phyloP scores from a whole-genome alignment of 2,797 vertebrate species.

The Cirrhinus molitorella region DNA sequence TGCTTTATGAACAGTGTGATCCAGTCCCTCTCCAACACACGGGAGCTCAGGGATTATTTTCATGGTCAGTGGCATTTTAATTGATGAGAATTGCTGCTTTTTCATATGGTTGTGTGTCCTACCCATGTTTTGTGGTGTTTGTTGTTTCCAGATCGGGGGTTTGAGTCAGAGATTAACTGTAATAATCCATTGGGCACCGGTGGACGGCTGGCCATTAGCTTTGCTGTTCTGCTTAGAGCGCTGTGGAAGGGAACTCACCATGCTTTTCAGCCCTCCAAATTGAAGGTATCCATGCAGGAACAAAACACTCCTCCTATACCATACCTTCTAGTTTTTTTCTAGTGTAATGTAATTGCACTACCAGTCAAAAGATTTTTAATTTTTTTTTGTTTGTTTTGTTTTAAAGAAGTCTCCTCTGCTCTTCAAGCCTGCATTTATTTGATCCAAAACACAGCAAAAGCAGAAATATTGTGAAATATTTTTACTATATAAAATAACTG shows the following conservation, averaged over 20 bases:
- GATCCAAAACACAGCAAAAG: too few species aligned
- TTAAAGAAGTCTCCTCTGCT: too few species aligned
- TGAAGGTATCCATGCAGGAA: constrained; percentile 84
- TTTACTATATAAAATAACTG: too few species aligned
- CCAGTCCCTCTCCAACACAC: constrained; percentile 96
- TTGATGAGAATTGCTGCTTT: not conserved
- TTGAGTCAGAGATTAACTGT: constrained; percentile 96
- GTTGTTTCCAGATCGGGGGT: constrained; percentile 85
- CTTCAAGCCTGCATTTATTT: too few species aligned
- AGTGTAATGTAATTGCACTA: too few species aligned
- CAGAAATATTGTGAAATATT: too few species aligned
- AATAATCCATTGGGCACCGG: constrained; percentile 95
- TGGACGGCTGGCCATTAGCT: constrained; percentile 93
- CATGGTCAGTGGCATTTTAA: constrained; percentile 82
- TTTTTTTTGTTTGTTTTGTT: too few species aligned
- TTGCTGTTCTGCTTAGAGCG: constrained; percentile 92
- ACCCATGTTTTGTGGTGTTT: not conserved
- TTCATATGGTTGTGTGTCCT: not conserved
- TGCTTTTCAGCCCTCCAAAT: constrained; percentile 96
- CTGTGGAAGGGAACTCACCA: constrained; percentile 99
- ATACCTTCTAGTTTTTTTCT: not conserved
- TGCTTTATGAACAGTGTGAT: constrained; percentile 99
- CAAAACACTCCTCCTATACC: not conserved
- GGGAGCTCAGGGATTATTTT: constrained; percentile 97
- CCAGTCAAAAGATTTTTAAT: too few species aligned